Base-by-base conservation (phyloP, 2,888 invertebrate species). In the Eupithecia dodoneata region DNA sequence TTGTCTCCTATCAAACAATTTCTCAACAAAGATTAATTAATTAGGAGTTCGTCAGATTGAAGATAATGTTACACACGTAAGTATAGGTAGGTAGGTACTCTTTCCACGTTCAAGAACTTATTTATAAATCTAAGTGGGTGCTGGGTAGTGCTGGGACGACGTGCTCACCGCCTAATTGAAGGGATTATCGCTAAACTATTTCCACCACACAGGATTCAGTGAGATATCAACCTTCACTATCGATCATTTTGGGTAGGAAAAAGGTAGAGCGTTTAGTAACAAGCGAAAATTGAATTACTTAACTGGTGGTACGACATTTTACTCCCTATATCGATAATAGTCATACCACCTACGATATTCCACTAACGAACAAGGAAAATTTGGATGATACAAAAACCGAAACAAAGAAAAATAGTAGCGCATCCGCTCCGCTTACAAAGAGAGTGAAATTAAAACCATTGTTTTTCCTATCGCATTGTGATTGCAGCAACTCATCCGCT, bases 131-230 rank as follows among this genome's bases (percentile, higher is more conserved):
- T 71, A 55, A 41, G 71, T 66, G 70, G 59, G 49, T 70, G 74
- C 45, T 74, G 75, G 71, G 72, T 59, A 44, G 70, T 74, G 65
- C 74, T 67, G n/a, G 66, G 59, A 71, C 76, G 78, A 88, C 93
- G 92, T 93, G 93, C 89, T 84, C 79, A 80, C 71, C 71, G 86
- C 83, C 87, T 91, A 89, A 92, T 92, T 91, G 89, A 83, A 80
- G 76, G 90, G 93, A 92, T 93, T 92, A 93, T 86, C 83, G 83
- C 76, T 81, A 82, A 88, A 87, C 85, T 85, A 80, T 83, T 30
- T 84, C 75, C 78, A 76, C 75, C 81, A 84, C 85, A 81, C 79
- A 82, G 79, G 83, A 81, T 84, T 82, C 83, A 81, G 77, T 44
- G 67, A 18, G 55, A 69, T 69, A 69, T 80, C 81, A 80, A 83